Evolutionary conservation across 1,140 invertebrate genomes (phyloP), one percentile per base, ranked within the genome.

Genomic region (Xylocopa sonorina): DNA sequence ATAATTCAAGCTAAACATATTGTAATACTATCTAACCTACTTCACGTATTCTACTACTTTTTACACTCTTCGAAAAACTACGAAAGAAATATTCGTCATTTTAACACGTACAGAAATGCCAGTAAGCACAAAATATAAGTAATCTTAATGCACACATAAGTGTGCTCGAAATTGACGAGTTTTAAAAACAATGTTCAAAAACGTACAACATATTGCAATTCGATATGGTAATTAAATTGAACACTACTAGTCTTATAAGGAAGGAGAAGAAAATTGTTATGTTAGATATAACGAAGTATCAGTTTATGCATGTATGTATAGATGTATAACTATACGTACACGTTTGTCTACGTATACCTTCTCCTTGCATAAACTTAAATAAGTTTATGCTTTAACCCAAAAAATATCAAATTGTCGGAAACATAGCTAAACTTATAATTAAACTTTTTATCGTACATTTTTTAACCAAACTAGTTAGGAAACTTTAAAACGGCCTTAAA

Each of bases 401-500:
- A n/a, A 43, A 7, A 63, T 62, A 51, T 38, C 58, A 50, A 82
- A 62, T 76, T 76, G 60, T 48, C 10, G 24, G 32, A 38, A 48
- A 41, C 34, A 60, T 68, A 69, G 50, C 66, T 68, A 50, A 71
- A 69, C 71, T 75, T 50, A n/a, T n/a, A 63, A 64, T 83, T 50
- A 74, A 66, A 67, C 80, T 85, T 86, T 83, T 80, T 77, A 86
- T 85, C 75, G 27, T 74, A 85, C 34, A 74, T 67, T 82, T 82
- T 75, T 74, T 82, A 73, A 73, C 51, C 46, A n/a, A 78, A 67
- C 57, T 86, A 86, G 81, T 57, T 83, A 83, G 73, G 51, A 43
- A 62, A 86, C 72, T 67, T 71, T 16, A 27, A 86, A 75, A 86
- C 81, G 85, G 84, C 85, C 85, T 86, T 86, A 86, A 86, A 81